A percentile compares a stretch with the other conserved stretches of the same genome.
These are phyloP conservation scores for Oryzias dopingdopingensis DNA, from an alignment of 2,797 vertebrate species.

Conservation along the genomic window DNA sequence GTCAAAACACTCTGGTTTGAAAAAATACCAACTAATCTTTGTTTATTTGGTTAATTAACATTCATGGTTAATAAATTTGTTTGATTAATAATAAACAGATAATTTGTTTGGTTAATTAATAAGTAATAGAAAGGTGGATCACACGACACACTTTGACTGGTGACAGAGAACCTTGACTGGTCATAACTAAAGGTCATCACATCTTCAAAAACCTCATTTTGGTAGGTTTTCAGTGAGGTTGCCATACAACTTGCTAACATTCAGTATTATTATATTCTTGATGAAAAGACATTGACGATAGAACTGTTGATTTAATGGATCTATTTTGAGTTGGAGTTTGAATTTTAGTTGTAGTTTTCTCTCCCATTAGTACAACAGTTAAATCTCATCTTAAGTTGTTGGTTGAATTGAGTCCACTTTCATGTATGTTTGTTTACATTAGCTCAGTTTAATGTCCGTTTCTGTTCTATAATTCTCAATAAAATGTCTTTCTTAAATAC, in stretches of 20 bases:
- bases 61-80: too few relatives aligned
- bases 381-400: constrained; percentile 47
- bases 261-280: constrained; percentile 43
- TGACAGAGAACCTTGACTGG: constrained; percentile 26
- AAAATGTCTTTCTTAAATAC: constrained; percentile 64
- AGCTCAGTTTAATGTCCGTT: constrained; percentile 55
- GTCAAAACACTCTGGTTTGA: too few relatives aligned
- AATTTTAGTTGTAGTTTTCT: constrained; percentile 38
- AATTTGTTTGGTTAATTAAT: too few relatives aligned
- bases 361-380: constrained; percentile 34
- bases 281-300: constrained; percentile 29
- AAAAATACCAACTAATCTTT: too few relatives aligned
- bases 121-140: constrained; percentile 11
- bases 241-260: background rate
- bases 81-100: too few relatives aligned
- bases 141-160: constrained; percentile 38
- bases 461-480: constrained; percentile 63
- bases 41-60: too few relatives aligned
- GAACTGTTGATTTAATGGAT: constrained; percentile 28
- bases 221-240: too few relatives aligned
- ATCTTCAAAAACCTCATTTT: too few relatives aligned
- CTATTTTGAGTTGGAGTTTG: constrained; percentile 34
- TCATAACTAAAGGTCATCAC: constrained; percentile 1
- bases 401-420: constrained; percentile 62
- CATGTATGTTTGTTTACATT: constrained; percentile 73